Evolutionary conservation across 2,888 invertebrate genomes (phyloP), one percentile per base, ranked within the genome.

Genomic region (Microplitis deprimator): DNA sequence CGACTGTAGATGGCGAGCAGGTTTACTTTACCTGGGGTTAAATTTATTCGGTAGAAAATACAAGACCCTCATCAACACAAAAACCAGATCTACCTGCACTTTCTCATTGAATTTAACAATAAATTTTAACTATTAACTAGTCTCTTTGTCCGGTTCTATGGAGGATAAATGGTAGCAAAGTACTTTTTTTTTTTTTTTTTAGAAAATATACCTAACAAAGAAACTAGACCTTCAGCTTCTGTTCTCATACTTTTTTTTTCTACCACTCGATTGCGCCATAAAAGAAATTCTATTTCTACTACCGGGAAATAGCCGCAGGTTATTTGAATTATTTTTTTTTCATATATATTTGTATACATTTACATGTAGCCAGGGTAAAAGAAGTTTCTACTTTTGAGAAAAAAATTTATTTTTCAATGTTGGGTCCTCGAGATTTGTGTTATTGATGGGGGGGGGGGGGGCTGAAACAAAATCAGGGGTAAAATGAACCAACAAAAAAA

Each of bases 141-240:
- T 50, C 50, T 8, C 50, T 50, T 50, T 50, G 50, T 50, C 50
- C 50, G 13, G 50, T 3, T 50, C 13, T 50, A 13, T 10, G 3
- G 50, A 50, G 10, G 50, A 50, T 50, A 50, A 50, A 50, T 50
- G 50, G 50, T 50, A 50, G 50, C 50, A 50, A 13, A 29, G 4
- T 29, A 29, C 29, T 29, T 29, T 29, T 29, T 29, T 29, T 29
- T 29, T 29, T 50, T 13, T 50, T 50, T 50, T 17, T 17, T 17
- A 1, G 13, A 10, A 50, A 50, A 50, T 13, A 40, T 76, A 71
- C 77, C 76, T 4, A 29, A 73, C 74, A 78, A 77, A 73, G 77
- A 65, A 71, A 76, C 41, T 70, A 80, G 79, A 76, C 72, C 77
- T 75, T 67, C 60, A 39, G 50, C 50, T 50, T 50, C 50, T 50